phyloP scores from a whole-genome alignment of 2,113 vertebrate species.

The Miniopterus natalensis region DNA sequence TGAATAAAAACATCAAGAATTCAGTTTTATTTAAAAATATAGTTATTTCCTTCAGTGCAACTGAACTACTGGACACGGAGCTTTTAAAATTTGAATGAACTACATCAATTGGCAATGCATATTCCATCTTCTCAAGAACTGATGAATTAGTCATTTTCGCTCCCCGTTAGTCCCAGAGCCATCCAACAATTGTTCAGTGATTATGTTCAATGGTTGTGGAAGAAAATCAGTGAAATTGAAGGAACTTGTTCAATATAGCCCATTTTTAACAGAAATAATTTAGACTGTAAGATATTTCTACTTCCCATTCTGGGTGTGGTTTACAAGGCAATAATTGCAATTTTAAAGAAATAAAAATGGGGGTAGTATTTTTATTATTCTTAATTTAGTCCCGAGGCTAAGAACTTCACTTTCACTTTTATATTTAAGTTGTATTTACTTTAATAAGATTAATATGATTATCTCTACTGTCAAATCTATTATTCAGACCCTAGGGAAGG shows the following conservation, averaged over 20 bases:
- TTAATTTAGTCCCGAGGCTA: background rate
- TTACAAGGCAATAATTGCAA: background rate
- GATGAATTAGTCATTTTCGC: slow-evolving; percentile 61
- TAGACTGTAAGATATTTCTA: background rate
- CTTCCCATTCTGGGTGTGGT: background rate
- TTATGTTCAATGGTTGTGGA: slow-evolving; percentile 32
- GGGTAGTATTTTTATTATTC: background rate
- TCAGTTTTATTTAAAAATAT: slow-evolving; percentile 56
- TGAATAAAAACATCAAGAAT: slow-evolving; percentile 18
- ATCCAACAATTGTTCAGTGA: slow-evolving; percentile 47
- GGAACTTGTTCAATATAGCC: slow-evolving; percentile 26
- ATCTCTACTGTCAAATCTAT: background rate
- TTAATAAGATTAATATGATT: background rate
- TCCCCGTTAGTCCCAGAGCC: slow-evolving; percentile 23
- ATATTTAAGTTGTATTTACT: background rate
- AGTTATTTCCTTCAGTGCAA: background rate
- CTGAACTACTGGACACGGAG: background rate
- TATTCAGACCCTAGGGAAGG: background rate
- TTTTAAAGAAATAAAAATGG: slow-evolving; percentile 34
- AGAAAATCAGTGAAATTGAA: slow-evolving; percentile 57
- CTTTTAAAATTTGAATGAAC: slow-evolving; percentile 44
- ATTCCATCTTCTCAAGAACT: slow-evolving; percentile 54
- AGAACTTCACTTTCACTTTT: background rate
- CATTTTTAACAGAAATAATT: slow-evolving; percentile 55
- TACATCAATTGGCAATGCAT: background rate